A percentile compares a stretch with the other conserved stretches of the same genome.
Conservation (phyloP, 2,113 vertebrate species). For the Xenopus laevis region DNA sequence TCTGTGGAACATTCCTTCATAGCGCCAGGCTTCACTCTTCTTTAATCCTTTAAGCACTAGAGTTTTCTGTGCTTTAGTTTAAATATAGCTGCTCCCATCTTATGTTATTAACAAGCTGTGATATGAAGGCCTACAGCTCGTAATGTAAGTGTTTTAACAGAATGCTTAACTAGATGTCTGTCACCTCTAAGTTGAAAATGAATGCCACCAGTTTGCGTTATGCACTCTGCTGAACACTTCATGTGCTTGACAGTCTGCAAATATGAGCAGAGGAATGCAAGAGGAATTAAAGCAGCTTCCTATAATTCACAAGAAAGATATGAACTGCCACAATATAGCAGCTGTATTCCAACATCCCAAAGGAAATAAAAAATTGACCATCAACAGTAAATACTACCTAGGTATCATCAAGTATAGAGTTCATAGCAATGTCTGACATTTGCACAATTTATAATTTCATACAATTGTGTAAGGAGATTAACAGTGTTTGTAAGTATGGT, state of each 20-base stretch:
- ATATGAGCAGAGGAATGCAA: slow-evolving; percentile 1
- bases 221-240: slow-evolving; percentile 17
- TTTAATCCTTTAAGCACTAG: slow-evolving; percentile 44
- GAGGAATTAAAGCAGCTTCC: neutral
- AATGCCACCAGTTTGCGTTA: slow-evolving; percentile 25
- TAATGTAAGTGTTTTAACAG: slow-evolving; percentile 17
- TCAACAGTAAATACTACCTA: too few species aligned
- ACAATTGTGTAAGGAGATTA: too few species aligned
- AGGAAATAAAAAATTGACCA: too few species aligned
- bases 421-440: too few species aligned
- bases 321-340: neutral
- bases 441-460: too few species aligned
- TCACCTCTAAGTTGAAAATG: slow-evolving; percentile 41
- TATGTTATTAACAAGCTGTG: slow-evolving; percentile 22
- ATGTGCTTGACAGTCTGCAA: slow-evolving; percentile 12
- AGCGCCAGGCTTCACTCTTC: slow-evolving; percentile 37
- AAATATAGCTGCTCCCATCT: slow-evolving; percentile 42
- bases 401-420: too few species aligned
- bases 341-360: too few species aligned
- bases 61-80: slow-evolving; percentile 38
- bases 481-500: too few species aligned
- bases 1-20: slow-evolving; percentile 52
- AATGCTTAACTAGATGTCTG: slow-evolving; percentile 34
- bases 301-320: neutral
- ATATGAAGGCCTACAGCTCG: slow-evolving; percentile 18